These are phyloP conservation scores for Polypedilum vanderplanki DNA, from an alignment of 1,140 invertebrate species.

Conservation along the genomic window DNA sequence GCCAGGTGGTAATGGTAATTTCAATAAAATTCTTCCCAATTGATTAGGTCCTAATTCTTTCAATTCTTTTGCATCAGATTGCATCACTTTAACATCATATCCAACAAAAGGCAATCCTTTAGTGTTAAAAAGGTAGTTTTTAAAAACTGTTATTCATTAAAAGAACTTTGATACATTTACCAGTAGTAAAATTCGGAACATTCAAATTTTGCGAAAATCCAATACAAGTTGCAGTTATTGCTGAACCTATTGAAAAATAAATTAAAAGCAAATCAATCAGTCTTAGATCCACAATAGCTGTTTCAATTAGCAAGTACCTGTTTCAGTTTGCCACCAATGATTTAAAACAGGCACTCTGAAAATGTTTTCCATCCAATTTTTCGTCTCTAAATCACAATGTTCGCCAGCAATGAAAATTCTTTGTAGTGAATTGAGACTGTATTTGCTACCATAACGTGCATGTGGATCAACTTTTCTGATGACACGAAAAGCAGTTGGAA, in stretches of 20 bases:
- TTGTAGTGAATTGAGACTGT: slow-evolving; percentile 64
- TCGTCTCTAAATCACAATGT: slow-evolving; percentile 86
- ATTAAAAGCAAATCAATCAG: neutral
- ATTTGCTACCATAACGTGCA: slow-evolving; percentile 56
- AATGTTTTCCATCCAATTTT: slow-evolving; percentile 72
- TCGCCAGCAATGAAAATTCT: slow-evolving; percentile 86
- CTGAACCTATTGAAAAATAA: slow-evolving; percentile 61
- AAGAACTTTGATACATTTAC: neutral
- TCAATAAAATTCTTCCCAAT: slow-evolving; percentile 75
- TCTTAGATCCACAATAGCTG: neutral
- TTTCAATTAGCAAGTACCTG: neutral
- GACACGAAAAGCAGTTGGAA: slow-evolving; percentile 82
- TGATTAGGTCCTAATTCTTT: slow-evolving; percentile 58
- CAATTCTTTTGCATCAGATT: slow-evolving; percentile 51
- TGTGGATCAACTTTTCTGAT: slow-evolving; percentile 70
- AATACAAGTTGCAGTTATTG: slow-evolving; percentile 75
- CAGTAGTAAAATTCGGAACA: slow-evolving; percentile 61
- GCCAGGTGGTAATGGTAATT: slow-evolving; percentile 82
- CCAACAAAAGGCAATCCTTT: slow-evolving; percentile 66
- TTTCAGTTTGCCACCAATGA: slow-evolving; percentile 88
- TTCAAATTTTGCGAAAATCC: slow-evolving; percentile 57
- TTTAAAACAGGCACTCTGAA: slow-evolving; percentile 83
- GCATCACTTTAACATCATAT: slow-evolving; percentile 69
- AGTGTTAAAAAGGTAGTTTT: neutral
- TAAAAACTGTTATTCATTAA: neutral